A percentile compares a stretch with the other conserved stretches of the same genome.
Evolutionary conservation across 2,888 invertebrate genomes (phyloP).

Genomic region (Trachelus tabidus): DNA sequence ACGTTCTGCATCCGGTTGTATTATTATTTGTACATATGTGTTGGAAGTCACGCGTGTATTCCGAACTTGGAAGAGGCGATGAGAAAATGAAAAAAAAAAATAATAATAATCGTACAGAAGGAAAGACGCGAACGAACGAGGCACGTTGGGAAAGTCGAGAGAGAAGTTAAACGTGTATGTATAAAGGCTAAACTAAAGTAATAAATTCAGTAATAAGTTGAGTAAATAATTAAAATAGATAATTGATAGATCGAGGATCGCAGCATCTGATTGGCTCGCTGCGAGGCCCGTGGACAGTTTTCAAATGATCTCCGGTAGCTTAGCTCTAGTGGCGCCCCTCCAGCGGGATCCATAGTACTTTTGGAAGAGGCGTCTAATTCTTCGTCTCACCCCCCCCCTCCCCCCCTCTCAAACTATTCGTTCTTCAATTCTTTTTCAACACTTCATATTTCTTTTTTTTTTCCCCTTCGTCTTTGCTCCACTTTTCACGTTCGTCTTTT

Average conservation of each 20-base stretch:
- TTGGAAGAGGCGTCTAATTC: conserved; percentile 43
- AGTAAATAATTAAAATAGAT: conserved; percentile 64
- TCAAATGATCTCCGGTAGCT: conserved; percentile 67
- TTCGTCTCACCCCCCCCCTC: neutral
- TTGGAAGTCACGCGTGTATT: conserved; percentile 15
- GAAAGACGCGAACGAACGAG: conserved; percentile 26
- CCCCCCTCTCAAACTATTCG: neutral
- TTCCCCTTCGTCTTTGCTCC: conserved; percentile 2
- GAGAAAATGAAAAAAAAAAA: conserved; percentile 23
- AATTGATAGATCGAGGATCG: conserved; percentile 65
- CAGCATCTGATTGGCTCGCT: conserved; percentile 65
- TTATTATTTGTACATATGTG: neutral
- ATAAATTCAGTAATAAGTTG: conserved; percentile 56
- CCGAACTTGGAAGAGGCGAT: conserved; percentile 35
- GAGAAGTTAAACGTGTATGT: conserved; percentile 50
- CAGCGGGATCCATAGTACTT: conserved; percentile 46
- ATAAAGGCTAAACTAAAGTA: conserved; percentile 53
- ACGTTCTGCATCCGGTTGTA: neutral
- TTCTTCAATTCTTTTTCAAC: conserved; percentile 13
- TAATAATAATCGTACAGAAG: conserved; percentile 35
- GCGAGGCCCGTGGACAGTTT: conserved; percentile 66
- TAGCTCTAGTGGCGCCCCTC: conserved; percentile 62
- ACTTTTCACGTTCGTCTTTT: conserved; percentile 5
- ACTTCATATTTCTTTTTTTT: conserved; percentile 17
- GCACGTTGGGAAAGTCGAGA: conserved; percentile 10